These are phyloP conservation scores for Buceros bicornis DNA, from an alignment of 2,797 vertebrate genomes.

Conservation along the genomic window DNA sequence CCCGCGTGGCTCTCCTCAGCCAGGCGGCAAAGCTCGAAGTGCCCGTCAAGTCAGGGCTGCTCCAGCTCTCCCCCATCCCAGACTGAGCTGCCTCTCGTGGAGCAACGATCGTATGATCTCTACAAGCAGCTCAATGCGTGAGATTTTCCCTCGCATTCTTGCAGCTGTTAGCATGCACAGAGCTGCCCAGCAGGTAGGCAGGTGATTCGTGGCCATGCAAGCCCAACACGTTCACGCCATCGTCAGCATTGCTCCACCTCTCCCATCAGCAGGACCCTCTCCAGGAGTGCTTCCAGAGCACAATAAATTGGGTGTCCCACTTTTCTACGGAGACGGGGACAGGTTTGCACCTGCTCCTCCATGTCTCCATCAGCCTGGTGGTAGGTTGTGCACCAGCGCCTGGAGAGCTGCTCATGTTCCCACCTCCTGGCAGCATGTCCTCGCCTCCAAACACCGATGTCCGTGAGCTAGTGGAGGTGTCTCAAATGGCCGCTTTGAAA, in stretches of 20 bases:
- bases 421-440: not conserved
- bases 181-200: not conserved
- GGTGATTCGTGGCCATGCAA: not conserved
- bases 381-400: too few species aligned
- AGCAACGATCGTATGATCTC: rapidly evolving
- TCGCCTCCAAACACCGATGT: not conserved
- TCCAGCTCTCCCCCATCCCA: not conserved
- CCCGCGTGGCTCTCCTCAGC: rapidly evolving
- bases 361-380: not conserved
- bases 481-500: not conserved
- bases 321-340: rapidly evolving
- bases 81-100: rapidly evolving
- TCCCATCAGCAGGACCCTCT: not conserved
- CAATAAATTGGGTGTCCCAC: rapidly evolving
- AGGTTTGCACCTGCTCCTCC: not conserved
- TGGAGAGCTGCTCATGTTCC: not conserved
- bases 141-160: rapidly evolving
- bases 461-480: not conserved
- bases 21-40: rapidly evolving
- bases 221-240: rapidly evolving
- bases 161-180: rapidly evolving
- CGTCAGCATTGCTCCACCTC: not conserved
- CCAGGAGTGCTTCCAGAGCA: rapidly evolving
- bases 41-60: rapidly evolving
- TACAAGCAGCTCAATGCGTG: rapidly evolving